Evolutionary conservation across 1,140 invertebrate genomes (phyloP).

Genomic region (Psilanteris sp.): DNA sequence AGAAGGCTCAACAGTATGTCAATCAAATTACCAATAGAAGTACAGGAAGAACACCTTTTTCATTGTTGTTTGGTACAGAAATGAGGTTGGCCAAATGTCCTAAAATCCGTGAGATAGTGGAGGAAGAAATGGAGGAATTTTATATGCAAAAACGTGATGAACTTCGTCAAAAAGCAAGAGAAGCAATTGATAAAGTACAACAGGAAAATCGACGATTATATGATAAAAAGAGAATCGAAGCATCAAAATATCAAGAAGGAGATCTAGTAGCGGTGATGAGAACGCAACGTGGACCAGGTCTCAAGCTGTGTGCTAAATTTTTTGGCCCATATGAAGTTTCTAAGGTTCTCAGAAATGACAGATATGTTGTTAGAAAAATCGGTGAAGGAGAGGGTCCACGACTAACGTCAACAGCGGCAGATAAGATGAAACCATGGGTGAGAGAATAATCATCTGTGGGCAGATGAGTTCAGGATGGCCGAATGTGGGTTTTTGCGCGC

Average conservation of each 20-base stretch:
- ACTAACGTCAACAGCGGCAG: constrained; percentile 11
- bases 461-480: constrained; percentile 10
- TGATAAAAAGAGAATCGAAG: not conserved
- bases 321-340: not conserved
- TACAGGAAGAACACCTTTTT: no score
- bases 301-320: constrained; percentile 2
- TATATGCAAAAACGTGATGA: not conserved
- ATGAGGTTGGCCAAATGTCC: no score
- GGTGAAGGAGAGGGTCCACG: constrained; percentile 13
- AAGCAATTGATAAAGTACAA: not conserved
- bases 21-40: no score
- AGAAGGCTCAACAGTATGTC: no score
- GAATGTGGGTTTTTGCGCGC: no score
- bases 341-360: constrained; percentile 4
- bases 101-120: not conserved
- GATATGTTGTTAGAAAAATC: constrained; percentile 4
- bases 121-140: not conserved
- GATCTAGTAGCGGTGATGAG: not conserved
- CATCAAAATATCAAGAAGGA: not conserved
- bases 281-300: no score
- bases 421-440: constrained; percentile 23
- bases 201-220: not conserved
- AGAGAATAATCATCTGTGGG: not conserved
- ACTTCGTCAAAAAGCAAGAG: not conserved
- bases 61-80: no score